Conservation (phyloP, 1,140 invertebrate species). For the Drosophila sucinea region DNA sequence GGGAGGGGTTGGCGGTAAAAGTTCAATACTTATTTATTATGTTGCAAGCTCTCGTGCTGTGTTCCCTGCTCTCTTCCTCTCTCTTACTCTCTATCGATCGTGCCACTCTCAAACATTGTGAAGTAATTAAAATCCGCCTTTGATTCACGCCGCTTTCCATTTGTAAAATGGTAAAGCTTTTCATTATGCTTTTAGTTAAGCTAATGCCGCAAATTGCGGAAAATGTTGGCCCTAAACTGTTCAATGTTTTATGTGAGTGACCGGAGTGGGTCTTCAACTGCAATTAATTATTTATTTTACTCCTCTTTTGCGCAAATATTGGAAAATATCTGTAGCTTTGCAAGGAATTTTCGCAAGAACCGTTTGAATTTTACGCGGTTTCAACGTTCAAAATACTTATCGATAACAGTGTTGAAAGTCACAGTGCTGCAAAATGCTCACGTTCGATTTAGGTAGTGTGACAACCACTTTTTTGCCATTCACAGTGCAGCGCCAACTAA, state of each 20-base stretch:
- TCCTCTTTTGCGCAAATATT: background rate
- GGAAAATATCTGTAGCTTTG: background rate
- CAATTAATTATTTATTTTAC: background rate
- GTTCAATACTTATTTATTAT: conserved; percentile 62
- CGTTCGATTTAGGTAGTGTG: background rate
- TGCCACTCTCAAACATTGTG: conserved; percentile 49
- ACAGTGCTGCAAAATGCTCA: background rate
- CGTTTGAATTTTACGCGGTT: background rate
- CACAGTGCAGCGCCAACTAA: background rate
- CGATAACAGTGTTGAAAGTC: background rate
- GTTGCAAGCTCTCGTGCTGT: conserved; percentile 39
- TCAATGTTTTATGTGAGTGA: background rate
- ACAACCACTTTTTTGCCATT: background rate
- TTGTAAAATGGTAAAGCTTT: conserved; percentile 51
- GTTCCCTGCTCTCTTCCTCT: conserved; percentile 20
- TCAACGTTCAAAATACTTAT: background rate
- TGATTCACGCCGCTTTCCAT: conserved; percentile 52
- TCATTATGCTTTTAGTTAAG: conserved; percentile 71
- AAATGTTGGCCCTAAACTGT: conserved; percentile 23
- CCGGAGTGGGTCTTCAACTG: too few species aligned
- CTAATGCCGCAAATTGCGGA: conserved; percentile 36
- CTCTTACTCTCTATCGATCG: conserved; percentile 31
- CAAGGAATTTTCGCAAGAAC: background rate
- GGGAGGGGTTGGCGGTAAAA: conserved; percentile 21
- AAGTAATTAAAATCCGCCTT: conserved; percentile 72